phyloP scores from a whole-genome alignment of 2,888 invertebrate species.

The Leuctra nigra region DNA sequence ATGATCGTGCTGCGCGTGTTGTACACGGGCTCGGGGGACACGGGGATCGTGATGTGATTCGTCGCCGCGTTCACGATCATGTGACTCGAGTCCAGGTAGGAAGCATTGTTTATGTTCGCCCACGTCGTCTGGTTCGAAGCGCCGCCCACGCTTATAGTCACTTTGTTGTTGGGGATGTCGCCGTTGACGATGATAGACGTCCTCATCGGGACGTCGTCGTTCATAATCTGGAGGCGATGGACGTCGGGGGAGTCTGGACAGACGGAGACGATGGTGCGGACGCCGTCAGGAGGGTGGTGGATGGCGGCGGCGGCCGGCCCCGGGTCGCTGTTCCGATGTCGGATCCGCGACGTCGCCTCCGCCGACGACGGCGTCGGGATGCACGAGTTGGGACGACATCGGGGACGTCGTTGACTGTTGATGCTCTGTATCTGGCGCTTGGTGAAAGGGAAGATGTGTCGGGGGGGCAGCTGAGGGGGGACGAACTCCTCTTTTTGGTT shows the following conservation, averaged over 20 bases:
- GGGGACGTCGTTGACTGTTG: constrained; percentile 26
- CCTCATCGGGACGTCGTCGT: constrained; percentile 29
- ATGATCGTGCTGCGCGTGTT: constrained; percentile 24
- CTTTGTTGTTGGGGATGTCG: constrained; percentile 47
- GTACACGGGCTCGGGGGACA: constrained; percentile 15
- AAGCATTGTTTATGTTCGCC: not conserved
- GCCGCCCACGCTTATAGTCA: constrained; percentile 44
- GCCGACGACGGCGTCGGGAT: constrained; percentile 13
- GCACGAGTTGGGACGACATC: constrained; percentile 29
- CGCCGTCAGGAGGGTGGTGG: constrained; percentile 5
- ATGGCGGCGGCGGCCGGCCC: constrained; percentile 16
- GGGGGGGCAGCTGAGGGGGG: constrained; percentile 32
- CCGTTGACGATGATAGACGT: constrained; percentile 69
- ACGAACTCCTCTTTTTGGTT: not conserved
- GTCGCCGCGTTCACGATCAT: constrained; percentile 21
- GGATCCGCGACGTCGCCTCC: not conserved
- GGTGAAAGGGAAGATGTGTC: constrained; percentile 34
- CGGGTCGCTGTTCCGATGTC: constrained; percentile 28
- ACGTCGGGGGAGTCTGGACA: constrained; percentile 37
- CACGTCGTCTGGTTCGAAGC: constrained; percentile 21
- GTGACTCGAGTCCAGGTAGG: constrained; percentile 1
- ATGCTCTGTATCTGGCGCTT: constrained; percentile 32
- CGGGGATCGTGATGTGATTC: constrained; percentile 18
- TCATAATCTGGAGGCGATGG: constrained; percentile 38
- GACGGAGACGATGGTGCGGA: constrained; percentile 25